phyloP scores from a whole-genome alignment of 35 echinoderm and acorn worm genomes.

The Patiria miniata region DNA sequence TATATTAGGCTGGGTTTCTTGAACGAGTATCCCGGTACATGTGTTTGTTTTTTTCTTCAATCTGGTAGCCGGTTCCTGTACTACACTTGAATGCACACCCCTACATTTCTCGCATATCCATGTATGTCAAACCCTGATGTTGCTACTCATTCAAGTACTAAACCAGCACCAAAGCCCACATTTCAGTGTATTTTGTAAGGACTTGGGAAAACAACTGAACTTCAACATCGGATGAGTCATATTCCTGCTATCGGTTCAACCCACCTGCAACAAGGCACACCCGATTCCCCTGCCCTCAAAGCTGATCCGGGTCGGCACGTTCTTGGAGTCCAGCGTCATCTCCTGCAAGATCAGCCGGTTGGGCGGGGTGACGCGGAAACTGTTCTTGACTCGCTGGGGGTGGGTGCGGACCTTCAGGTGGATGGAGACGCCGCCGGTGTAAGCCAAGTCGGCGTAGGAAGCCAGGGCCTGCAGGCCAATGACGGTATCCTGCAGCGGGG shows the following conservation, averaged over 20 bases:
- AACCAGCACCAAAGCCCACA: no score
- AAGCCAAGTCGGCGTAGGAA: constrained; percentile 57
- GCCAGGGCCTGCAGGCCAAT: constrained; percentile 71
- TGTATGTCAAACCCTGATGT: no score
- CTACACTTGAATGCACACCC: no score
- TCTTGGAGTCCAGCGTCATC: not conserved
- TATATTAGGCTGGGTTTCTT: no score
- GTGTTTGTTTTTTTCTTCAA: no score
- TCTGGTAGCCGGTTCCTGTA: no score
- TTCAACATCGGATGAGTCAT: no score
- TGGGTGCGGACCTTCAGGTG: not conserved
- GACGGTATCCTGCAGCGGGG: constrained; percentile 67
- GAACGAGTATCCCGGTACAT: no score
- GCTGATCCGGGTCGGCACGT: constrained; percentile 45
- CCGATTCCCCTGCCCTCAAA: constrained; percentile 54
- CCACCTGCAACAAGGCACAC: constrained; percentile 72
- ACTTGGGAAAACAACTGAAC: no score
- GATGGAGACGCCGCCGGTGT: constrained; percentile 20
- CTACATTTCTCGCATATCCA: no score
- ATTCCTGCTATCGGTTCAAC: not conserved
- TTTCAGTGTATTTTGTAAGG: no score
- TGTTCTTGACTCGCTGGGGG: not conserved
- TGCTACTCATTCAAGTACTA: no score
- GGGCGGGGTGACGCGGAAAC: constrained; percentile 25
- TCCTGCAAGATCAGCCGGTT: constrained; percentile 76